Base-by-base conservation (phyloP, 2,113 vertebrate genomes). In the Ophthalmolycus amberensis region DNA sequence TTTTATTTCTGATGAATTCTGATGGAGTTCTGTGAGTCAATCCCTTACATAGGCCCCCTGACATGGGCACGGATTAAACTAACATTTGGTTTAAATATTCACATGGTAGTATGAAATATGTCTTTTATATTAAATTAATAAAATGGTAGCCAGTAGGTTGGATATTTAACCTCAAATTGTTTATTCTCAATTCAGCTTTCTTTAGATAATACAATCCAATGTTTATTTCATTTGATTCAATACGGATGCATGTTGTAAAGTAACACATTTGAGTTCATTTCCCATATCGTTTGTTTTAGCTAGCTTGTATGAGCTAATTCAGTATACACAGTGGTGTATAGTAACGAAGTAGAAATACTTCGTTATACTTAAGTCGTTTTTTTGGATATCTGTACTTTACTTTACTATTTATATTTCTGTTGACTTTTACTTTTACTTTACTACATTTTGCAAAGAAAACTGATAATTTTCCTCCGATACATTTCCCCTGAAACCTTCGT, bases 241-340 rank as follows among this genome's bases (percentile, higher is more conserved):
- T 60, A 40, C 65, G n/a, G 38, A 77, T 63, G 27, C 10, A 72
- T 73, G 34, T 32, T 58, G 11, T 73, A 50, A 79, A 79, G 34
- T 82, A 6, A 14, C 32, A 20, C 7, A 67, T 76, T 73, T 42
- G 10, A 71, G 27, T 40, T 50, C n/a, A 77, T 27, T 54, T 6
- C 15, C 12, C 6, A 20, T 29, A 6, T 46, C 48, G 69, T 77
- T 72, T 68, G 18, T 50, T 85, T 77, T 80, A n/a, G 16, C 4
- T 70, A 68, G 15, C 1, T 73, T 56, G 14, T 60, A 52, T 58
- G 20, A 71, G 50, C 3, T 76, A 58, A 83, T 91, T 88, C 12
- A 72, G 7, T 38, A 70, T 62, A 25, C 25, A 37, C 25, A 25
- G 25, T 25, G 25, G 1, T 25, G 1, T 25, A 25, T 25, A 25